These are phyloP conservation scores for Regulus satrapa DNA, from an alignment of 2,113 vertebrate genomes.

Conservation along the genomic window DNA sequence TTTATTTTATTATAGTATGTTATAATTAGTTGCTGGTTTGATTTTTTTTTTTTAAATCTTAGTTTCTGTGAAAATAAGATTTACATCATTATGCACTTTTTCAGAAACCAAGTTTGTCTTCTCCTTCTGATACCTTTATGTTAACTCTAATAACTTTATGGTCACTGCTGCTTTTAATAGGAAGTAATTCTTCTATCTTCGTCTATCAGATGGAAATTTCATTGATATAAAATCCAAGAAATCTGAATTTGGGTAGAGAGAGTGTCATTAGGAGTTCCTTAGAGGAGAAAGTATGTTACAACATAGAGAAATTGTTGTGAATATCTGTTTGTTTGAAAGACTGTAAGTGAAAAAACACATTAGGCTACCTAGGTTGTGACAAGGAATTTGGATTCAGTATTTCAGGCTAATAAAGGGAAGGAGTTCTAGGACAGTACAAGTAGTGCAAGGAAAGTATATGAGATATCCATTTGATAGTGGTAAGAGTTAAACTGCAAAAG, in stretches of 20 bases:
- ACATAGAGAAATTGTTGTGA: not conserved
- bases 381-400: not conserved
- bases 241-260: not conserved
- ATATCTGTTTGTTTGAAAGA: not conserved
- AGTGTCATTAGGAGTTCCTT: not conserved
- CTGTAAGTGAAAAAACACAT: not conserved
- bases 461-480: not conserved
- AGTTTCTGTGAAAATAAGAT: not conserved
- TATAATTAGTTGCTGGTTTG: too few species aligned
- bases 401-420: not conserved
- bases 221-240: not conserved
- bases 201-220: not conserved
- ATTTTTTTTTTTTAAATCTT: not conserved
- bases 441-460: not conserved
- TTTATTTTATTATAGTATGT: too few species aligned
- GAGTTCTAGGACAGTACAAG: not conserved
- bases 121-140: not conserved
- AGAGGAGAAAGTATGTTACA: not conserved
- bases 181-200: not conserved
- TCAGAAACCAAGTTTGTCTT: not conserved
- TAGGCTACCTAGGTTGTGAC: not conserved
- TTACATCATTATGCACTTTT: not conserved
- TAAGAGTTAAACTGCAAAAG: not conserved
- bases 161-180: not conserved
- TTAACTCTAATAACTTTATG: not conserved